A percentile compares a stretch with the other conserved stretches of the same genome.
These are phyloP conservation scores for Chelmon rostratus DNA, from an alignment of 2,797 vertebrate genomes.

Conservation along the genomic window DNA sequence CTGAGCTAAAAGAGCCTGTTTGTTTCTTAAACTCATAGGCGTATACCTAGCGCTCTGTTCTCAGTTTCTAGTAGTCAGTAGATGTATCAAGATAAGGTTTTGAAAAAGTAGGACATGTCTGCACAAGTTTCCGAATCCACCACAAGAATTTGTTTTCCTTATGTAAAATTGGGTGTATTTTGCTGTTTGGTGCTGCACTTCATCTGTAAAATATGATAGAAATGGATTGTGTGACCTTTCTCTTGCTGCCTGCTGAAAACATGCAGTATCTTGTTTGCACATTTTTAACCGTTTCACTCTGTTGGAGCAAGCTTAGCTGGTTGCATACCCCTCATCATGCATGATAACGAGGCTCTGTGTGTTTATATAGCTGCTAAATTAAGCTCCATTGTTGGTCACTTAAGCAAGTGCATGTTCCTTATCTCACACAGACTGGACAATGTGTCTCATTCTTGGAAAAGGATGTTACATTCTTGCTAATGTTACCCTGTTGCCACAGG, in stretches of 20 bases:
- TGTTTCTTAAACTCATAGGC: slow-evolving; percentile 68
- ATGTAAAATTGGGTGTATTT: not conserved
- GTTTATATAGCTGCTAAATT: slow-evolving; percentile 73
- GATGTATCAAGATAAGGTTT: slow-evolving; percentile 49
- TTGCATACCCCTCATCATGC: slow-evolving; percentile 34
- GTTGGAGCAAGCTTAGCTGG: slow-evolving; percentile 4
- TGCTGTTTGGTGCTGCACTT: not conserved
- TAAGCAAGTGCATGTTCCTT: slow-evolving; percentile 79
- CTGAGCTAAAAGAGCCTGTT: slow-evolving; percentile 74
- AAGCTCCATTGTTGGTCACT: slow-evolving; percentile 72
- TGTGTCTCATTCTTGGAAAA: slow-evolving; percentile 75
- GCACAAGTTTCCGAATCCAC: slow-evolving; percentile 11
- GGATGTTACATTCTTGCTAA: slow-evolving; percentile 79
- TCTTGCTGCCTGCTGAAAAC: not conserved
- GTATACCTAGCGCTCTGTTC: slow-evolving; percentile 63
- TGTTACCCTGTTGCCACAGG: slow-evolving; percentile 75
- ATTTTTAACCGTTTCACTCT: slow-evolving; percentile 18
- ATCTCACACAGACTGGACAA: slow-evolving; percentile 68
- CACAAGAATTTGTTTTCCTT: not conserved
- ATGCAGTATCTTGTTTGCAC: slow-evolving; percentile 11
- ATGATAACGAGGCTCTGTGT: slow-evolving; percentile 44
- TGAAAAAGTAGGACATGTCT: slow-evolving; percentile 33
- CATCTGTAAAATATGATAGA: not conserved
- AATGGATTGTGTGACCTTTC: not conserved
- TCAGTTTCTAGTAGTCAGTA: slow-evolving; percentile 18